Evolutionary conservation across 2,888 invertebrate genomes (phyloP).

Genomic region (Dynastes grantii): DNA sequence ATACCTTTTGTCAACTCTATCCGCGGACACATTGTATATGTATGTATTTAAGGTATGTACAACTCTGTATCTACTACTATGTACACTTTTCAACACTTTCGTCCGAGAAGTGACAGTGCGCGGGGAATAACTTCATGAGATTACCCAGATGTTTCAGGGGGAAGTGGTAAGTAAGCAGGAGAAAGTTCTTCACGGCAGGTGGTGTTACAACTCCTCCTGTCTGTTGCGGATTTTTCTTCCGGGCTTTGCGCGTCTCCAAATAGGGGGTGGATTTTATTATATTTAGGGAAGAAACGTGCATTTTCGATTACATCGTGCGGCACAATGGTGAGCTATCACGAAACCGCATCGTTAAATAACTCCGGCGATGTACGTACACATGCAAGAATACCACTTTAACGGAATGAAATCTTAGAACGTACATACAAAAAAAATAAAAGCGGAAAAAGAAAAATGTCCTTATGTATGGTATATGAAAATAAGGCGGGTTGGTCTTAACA

Average conservation of each 20-base stretch:
- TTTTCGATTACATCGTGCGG: background rate
- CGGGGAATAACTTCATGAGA: background rate
- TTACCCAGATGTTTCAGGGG: background rate
- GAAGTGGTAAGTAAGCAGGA: background rate
- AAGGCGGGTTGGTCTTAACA: background rate
- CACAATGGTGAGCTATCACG: slow-evolving; percentile 22
- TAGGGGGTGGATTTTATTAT: slow-evolving; percentile 6
- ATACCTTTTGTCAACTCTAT: too few relatives aligned
- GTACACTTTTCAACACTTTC: too few relatives aligned
- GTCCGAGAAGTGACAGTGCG: too few relatives aligned
- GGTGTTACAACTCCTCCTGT: background rate
- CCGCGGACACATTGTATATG: too few relatives aligned
- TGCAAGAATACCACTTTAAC: background rate
- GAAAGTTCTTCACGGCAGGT: background rate
- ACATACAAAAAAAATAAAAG: background rate
- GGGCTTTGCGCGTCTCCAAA: background rate
- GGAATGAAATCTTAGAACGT: background rate
- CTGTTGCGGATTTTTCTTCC: background rate
- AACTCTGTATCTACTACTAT: too few relatives aligned
- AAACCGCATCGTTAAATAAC: slow-evolving; percentile 16
- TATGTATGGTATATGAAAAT: background rate
- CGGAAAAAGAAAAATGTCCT: background rate
- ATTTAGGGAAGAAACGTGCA: background rate
- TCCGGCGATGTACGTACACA: slow-evolving; percentile 1
- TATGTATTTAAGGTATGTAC: too few relatives aligned